Base-by-base conservation (phyloP, 2,797 vertebrate species). In the Poeciliopsis presidionis region DNA sequence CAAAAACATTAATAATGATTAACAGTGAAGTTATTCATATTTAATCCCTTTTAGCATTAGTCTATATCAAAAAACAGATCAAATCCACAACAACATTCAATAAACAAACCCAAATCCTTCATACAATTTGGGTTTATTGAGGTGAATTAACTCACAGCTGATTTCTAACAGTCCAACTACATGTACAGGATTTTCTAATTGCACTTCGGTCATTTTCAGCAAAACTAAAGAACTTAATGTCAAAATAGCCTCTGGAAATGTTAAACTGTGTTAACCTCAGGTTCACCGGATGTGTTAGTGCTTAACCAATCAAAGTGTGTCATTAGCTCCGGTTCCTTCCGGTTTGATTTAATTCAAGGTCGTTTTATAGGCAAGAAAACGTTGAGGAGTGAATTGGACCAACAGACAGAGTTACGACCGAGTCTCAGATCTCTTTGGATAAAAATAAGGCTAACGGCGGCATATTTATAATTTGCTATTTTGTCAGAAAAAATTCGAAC, bases 121-220 rank as follows among this genome's bases (percentile, higher is more conserved):
- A 72, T 61, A 4, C 30, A 3, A 25, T n/a, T 72, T 30, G 16
- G 72, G 61, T 33, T 28, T 18, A 67, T 25, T 45, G 46, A 14
- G 3, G n/a, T 79, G 12, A 78, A 47, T 49, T 14, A 78, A 72
- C 71, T 33, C 65, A 73, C 9, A 33, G 25, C 75, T 39, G 2
- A 81, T 28, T 25, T 55, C 30, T 78, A 53, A 77, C 13, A 51
- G 45, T 63, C 7, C 49, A 74, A 65, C 11, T 67, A 69, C 76
- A 70, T 2, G 3, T 25, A 12, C 39, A 69, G 36, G 39, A 69
- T 69, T 13, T 74, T 45, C 73, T 47, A 94, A 92, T 92, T 90
- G 91, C 93, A 94, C 93, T 94, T 94, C 11, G 87, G 89, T 90
- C 88, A 36, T 73, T 36, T 20, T 73, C 53, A 41, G 36, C 49